A percentile compares a stretch with the other conserved stretches of the same genome.
phyloP scores from a whole-genome alignment of 1,140 invertebrate genomes.

The Apocrypta bakeri region DNA sequence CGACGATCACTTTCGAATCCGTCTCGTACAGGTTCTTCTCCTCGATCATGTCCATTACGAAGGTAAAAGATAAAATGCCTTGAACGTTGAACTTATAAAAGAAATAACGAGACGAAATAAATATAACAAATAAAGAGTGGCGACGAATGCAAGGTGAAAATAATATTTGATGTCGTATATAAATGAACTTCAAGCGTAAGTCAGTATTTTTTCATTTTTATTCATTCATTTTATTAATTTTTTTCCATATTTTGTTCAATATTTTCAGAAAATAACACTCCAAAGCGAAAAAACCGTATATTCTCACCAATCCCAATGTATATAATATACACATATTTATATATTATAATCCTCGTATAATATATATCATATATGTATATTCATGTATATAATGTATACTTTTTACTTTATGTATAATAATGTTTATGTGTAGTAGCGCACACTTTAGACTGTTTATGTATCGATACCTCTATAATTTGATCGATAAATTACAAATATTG shows the following conservation, averaged over 20 bases:
- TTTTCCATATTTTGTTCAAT: slow-evolving; percentile 76
- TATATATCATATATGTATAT: slow-evolving; percentile 73
- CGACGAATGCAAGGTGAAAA: slow-evolving; percentile 27
- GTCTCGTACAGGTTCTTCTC: neutral
- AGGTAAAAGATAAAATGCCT: neutral
- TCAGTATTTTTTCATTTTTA: slow-evolving; percentile 63
- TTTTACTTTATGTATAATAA: slow-evolving; percentile 74
- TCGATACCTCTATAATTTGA: slow-evolving; percentile 74
- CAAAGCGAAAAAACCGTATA: slow-evolving; percentile 75
- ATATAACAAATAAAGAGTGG: neutral
- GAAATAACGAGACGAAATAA: neutral
- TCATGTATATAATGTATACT: slow-evolving; percentile 72
- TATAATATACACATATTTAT: slow-evolving; percentile 69
- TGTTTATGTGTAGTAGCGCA: slow-evolving; percentile 74
- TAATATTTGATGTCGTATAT: slow-evolving; percentile 49
- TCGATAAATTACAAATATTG: slow-evolving; percentile 75
- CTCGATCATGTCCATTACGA: neutral
- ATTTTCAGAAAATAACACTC: slow-evolving; percentile 77
- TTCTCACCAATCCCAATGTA: slow-evolving; percentile 74
- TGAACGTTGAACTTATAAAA: neutral
- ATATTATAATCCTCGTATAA: slow-evolving; percentile 67
- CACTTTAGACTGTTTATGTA: slow-evolving; percentile 74
- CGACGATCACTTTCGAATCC: neutral
- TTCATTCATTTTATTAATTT: slow-evolving; percentile 75
- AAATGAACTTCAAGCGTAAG: neutral